phyloP scores from a whole-genome alignment of 35 echinoderm and acorn worm genomes.

The Acanthaster planci region DNA sequence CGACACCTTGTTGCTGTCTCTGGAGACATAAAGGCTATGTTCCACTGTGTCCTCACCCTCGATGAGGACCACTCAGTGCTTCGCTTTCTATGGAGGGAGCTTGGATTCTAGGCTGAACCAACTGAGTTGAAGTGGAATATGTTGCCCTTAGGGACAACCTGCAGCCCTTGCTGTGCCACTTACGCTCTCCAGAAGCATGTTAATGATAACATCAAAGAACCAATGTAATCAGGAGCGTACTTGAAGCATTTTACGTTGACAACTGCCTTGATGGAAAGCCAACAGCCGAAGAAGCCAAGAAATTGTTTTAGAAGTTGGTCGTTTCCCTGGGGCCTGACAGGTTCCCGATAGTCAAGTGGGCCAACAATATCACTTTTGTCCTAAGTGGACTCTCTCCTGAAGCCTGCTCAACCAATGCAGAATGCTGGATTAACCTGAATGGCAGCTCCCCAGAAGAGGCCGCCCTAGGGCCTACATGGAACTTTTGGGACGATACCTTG shows the following conservation, averaged over 20 bases:
- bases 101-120: not conserved
- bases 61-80: not conserved
- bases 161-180: constrained; percentile 23
- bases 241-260: constrained; percentile 11
- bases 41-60: not conserved
- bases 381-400: not conserved
- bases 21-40: constrained; percentile 40
- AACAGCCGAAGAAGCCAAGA: not conserved
- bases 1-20: constrained; percentile 10
- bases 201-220: not conserved
- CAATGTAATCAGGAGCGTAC: not conserved
- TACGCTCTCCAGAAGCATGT: constrained; percentile 24
- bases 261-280: not conserved
- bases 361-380: not conserved
- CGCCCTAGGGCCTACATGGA: not conserved
- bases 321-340: not conserved
- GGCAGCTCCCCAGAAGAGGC: not conserved
- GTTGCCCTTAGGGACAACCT: too few species aligned
- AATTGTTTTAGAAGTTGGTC: not conserved
- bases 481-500: not conserved
- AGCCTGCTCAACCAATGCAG: not conserved
- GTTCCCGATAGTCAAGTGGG: constrained; percentile 13
- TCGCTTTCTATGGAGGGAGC: not conserved
- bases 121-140: not conserved
- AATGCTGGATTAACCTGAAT: not conserved